Base-by-base conservation (phyloP, 2,113 vertebrate genomes). In the Ochotona princeps region DNA sequence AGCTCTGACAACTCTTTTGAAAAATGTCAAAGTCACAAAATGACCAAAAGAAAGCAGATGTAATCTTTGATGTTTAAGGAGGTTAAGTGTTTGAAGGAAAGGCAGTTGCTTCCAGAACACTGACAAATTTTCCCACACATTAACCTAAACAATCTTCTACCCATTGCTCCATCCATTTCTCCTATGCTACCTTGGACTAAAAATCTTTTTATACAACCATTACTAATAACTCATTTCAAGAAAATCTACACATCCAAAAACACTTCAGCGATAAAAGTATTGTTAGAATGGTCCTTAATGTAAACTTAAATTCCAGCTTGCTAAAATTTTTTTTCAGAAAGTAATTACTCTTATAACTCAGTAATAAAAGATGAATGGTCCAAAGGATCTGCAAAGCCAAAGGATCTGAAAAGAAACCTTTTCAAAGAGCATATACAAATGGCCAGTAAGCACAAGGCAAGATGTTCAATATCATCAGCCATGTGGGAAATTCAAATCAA, bases 321-420 rank as follows among this genome's bases (percentile, higher is more conserved):
- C 65, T 69, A 95, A 84, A 84, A 17, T 91, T 75, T 87, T 69
- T 69, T 89, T 95, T 84, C 32, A 30, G 78, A 95, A 74, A 83
- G 57, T 26, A 90, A n/a, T 12, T 47, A 66, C 18, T 85, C 63
- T 76, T 78, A 44, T 2, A 72, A 80, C 11, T 78, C 63, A 90
- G 86, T 9, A 88, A 87, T 49, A 82, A 91, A 85, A 89, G 23
- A 87, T 25, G 63, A 88, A 74, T 4, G 87, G 65, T 15, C 2
- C 73, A 90, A 86, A 44, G 38, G n/a, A n/a, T n/a, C n/a, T 66
- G 88, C 60, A 79, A 94, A 72, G 32, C 54, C 61, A 94, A 92
- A 54, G 30, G 76, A 79, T 66, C 14, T 83, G 60, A 90, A 93
- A 86, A 92, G 18, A 84, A 11, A 6, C n/a, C 25, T 72, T 72